Base-by-base conservation (phyloP, 1,140 invertebrate genomes). In the Zaprionus gabonicus region DNA sequence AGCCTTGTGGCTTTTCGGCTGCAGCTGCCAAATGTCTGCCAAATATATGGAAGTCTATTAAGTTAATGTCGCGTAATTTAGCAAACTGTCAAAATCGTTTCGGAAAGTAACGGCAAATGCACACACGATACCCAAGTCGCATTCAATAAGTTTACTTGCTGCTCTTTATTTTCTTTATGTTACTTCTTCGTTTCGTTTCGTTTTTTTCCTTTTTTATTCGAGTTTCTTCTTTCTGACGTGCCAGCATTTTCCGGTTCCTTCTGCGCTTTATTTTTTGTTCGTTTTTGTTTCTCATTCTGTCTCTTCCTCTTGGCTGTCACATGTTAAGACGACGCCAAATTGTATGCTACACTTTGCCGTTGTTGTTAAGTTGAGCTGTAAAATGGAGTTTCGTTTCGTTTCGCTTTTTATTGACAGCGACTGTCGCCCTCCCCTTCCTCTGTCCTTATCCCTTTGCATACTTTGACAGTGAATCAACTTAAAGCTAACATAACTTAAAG, bases 51-150 rank as follows among this genome's bases (percentile, higher is more conserved):
- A 84, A 84, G 78, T 88, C 83, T 88, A 87, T 87, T 87, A 87
- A 87, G 81, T 87, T 88, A 88, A 87, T 87, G 83, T 87, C 84
- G 85, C 81, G 83, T 87, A 87, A 87, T 87, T 88, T 88, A 87
- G 78, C 81, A 88, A 87, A 87, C 83, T 87, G 83, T 87, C 83
- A 87, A 88, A 87, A 87, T 78, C 70, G 83, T 70, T 88, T 17
- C 46, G 62, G 36, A 60, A 34, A 62, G 57, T 57, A 73, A 77
- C 69, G 78, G 78, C 78, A 84, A 88, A 64, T 78, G 83, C 80
- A 88, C 80, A 81, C 81, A 81, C 81, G 74, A 83, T 78, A 72
- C 65, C 49, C 76, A 66, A 71, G 46, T 71, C 15, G 66, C 81
- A 71, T 84, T 84, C 82, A 81, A 84, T 85, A 86, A 86, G 76